phyloP scores from a whole-genome alignment of 2,888 invertebrate species.

The Melitaea athalia region DNA sequence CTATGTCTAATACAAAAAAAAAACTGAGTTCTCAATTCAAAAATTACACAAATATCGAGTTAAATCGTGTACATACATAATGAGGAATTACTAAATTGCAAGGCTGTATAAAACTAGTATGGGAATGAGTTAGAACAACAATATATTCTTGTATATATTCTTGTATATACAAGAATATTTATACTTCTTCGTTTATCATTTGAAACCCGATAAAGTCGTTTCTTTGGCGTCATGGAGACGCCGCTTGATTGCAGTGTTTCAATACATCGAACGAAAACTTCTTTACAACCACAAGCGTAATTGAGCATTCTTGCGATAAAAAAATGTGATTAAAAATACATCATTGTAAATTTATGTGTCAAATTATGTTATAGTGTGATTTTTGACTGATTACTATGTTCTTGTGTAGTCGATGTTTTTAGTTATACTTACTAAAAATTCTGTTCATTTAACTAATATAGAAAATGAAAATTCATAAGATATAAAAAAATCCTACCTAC shows the following conservation, averaged over 20 bases:
- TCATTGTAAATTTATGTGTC: no score
- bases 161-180: no score
- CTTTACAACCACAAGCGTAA: not conserved
- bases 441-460: no score
- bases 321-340: no score
- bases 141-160: no score
- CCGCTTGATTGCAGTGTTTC: not conserved
- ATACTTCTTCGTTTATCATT: not conserved
- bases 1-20: not conserved
- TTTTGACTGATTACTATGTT: no score
- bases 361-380: no score
- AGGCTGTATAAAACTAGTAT: not conserved
- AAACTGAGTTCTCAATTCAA: not conserved
- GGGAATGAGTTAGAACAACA: not conserved
- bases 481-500: no score
- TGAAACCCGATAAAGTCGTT: conserved; percentile 3
- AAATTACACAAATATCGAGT: not conserved
- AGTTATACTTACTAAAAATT: no score
- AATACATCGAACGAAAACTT: not conserved
- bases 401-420: no score
- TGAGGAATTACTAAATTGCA: no score
- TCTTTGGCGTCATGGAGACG: conserved; percentile 4
- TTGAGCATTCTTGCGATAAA: not conserved
- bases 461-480: no score
- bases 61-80: not conserved